Evolutionary conservation across 1,140 invertebrate species (phyloP).

Genomic region (Phymastichus coffea): DNA sequence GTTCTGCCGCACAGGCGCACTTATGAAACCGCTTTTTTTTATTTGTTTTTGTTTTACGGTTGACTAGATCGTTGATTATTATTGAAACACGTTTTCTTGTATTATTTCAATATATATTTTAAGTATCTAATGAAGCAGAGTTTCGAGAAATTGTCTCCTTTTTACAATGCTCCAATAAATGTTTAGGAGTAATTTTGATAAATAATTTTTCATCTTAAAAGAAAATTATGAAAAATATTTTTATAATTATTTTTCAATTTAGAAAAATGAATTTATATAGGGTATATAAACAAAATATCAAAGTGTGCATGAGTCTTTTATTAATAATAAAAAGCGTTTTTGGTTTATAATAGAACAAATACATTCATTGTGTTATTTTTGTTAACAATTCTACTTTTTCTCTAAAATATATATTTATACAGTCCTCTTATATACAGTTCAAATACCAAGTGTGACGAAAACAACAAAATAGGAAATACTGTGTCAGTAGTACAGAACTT

Average conservation of each 20-base stretch:
- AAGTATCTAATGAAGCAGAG: too few relatives aligned
- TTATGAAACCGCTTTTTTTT: too few relatives aligned
- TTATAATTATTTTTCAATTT: too few relatives aligned
- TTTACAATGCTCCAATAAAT: too few relatives aligned
- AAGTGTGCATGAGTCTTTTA: conserved; percentile 10
- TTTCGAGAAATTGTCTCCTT: too few relatives aligned
- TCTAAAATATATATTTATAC: conserved; percentile 23
- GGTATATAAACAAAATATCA: background rate
- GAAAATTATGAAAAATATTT: too few relatives aligned
- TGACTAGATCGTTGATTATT: too few relatives aligned
- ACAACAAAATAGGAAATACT: conserved; percentile 6
- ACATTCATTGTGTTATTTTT: conserved; percentile 10
- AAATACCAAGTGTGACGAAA: conserved; percentile 11
- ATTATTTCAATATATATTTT: too few relatives aligned
- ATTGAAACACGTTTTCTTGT: too few relatives aligned
- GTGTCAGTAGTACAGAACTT: conserved; percentile 1
- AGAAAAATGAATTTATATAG: background rate
- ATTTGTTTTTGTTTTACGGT: too few relatives aligned
- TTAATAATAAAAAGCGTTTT: conserved; percentile 21
- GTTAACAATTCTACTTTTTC: background rate
- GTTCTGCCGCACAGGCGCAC: conserved; percentile 11
- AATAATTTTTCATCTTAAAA: too few relatives aligned
- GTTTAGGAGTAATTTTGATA: too few relatives aligned
- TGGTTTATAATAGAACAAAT: conserved; percentile 25
- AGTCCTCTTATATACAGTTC: conserved; percentile 20